Percentiles rank a stretch among this genome's conserved stretches.
Evolutionary conservation across 1,140 invertebrate species (phyloP).

Genomic region (Drepana arcuata): DNA sequence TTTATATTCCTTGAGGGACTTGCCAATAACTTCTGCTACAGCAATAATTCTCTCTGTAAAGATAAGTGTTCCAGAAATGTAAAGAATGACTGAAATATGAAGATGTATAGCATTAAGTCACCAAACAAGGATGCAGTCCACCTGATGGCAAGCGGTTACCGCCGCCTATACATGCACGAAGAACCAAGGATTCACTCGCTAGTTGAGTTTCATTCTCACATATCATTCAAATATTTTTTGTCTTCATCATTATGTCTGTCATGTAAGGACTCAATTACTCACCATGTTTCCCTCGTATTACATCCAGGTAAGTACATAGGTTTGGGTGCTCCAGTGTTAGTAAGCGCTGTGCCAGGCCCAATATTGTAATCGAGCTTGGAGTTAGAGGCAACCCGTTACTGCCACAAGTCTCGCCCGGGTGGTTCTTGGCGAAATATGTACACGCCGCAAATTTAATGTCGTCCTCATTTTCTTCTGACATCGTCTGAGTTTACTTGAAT

Average conservation of each 20-base stretch:
- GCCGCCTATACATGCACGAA: too few relatives aligned
- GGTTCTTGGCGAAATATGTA: constrained; percentile 92
- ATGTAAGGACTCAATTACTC: too few relatives aligned
- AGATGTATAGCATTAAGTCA: too few relatives aligned
- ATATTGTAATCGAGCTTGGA: constrained; percentile 95
- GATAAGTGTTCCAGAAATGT: too few relatives aligned
- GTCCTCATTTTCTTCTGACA: constrained; percentile 33
- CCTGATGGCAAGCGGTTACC: too few relatives aligned
- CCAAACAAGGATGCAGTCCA: too few relatives aligned
- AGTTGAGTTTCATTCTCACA: too few relatives aligned
- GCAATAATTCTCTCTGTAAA: constrained; percentile 90
- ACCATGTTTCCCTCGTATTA: constrained; percentile 96
- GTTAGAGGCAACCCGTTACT: constrained; percentile 96
- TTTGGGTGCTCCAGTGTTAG: constrained; percentile 86
- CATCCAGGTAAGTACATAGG: constrained; percentile 92
- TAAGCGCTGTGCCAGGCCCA: constrained; percentile 89
- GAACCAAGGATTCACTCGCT: too few relatives aligned
- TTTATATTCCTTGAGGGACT: constrained; percentile 68
- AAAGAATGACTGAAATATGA: too few relatives aligned
- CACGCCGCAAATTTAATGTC: constrained; percentile 81
- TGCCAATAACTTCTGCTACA: constrained; percentile 89
- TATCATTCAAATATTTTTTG: too few relatives aligned
- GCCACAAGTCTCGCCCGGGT: constrained; percentile 93
- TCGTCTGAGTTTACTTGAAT: too few relatives aligned
- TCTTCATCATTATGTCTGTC: too few relatives aligned